Base-by-base conservation (phyloP, 35 echinoderm and acorn worm species). In the Anneissia japonica region DNA sequence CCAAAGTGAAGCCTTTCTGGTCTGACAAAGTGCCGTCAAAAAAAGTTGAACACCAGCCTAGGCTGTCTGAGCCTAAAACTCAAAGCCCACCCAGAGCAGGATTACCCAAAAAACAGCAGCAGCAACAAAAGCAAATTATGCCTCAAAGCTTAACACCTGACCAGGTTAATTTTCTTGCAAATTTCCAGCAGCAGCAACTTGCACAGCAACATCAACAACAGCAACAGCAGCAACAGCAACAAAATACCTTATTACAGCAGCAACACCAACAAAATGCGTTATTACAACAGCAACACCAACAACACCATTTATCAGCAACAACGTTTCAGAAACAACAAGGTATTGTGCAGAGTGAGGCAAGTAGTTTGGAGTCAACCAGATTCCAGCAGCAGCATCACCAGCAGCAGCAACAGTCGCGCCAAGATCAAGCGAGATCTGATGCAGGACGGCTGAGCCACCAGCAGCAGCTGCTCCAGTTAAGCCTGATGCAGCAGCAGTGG, bases 151-250 rank as follows among this genome's bases (percentile, higher is more conserved):
- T 43, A 38, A 64, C 51, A 6, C 51, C 7, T 19, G 1, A 38
- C 12, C 46, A 36, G 14, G 1, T 64, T 3, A 11, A 0, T 30
- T 74, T 55, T 37, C 14, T 31, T 55, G 11, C 3, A 19, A 80
- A 77, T 31, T 56, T 39, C 77, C 87, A 81, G 82, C 77, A 33
- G n/a, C 35, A 76, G 31, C 31, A 28, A 32, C 23, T 9, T 31
- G 46, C 12, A 88, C 77, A 73, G n/a, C 39, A 81, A 35, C 86
- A 88, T 56, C 86, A 79, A 35, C 39, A 36, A 45, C 76, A 43
- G 32, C 32, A 35, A 55, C 37, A 36, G 35, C 46, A 26, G 14
- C 40, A 43, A 14, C 40, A 43, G 51, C 79, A 73, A 34, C 72
- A 77, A 36, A 34, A 81, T 72, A 31, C 80, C 30, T 36, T 45